Percentiles rank a stretch among this genome's conserved stretches.
Conservation (phyloP, 2,888 invertebrate species). For the Machimus rusticus region DNA sequence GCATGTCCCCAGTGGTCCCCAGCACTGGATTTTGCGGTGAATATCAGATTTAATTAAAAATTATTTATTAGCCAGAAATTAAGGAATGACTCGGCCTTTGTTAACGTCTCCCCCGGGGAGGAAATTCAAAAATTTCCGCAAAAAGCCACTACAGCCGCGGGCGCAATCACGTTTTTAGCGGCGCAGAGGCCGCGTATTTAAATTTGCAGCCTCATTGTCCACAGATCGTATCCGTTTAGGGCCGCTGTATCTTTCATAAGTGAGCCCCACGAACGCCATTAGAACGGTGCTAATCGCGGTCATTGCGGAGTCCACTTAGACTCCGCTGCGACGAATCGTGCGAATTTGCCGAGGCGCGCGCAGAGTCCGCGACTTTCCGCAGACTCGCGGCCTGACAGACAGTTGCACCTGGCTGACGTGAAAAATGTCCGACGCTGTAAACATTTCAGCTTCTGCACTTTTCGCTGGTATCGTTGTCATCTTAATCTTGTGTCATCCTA, state of each 20-base stretch:
- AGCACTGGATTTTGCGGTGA: not conserved
- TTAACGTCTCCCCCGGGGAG: not conserved
- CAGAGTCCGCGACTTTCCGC: not conserved
- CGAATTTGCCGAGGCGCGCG: not conserved
- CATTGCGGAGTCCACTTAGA: not conserved
- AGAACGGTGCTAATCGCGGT: not conserved
- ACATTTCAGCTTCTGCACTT: constrained; percentile 39
- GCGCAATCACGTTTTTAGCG: not conserved
- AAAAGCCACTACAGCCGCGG: not conserved
- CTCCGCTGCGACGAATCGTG: not conserved
- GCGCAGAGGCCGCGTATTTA: not conserved
- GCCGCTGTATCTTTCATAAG: not conserved
- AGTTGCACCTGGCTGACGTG: constrained; percentile 19
- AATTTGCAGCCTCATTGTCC: not conserved
- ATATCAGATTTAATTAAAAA: not conserved
- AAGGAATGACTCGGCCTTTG: not conserved
- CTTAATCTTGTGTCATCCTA: constrained; percentile 40
- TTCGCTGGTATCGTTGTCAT: constrained; percentile 29
- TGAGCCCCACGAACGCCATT: not conserved
- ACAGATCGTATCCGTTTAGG: not conserved
- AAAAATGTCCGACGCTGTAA: constrained; percentile 28
- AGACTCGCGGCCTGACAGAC: not conserved
- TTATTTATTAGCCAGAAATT: not conserved
- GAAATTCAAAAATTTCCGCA: not conserved
- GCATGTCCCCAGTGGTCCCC: not conserved